Evolutionary conservation across 2,113 vertebrate species (phyloP).

Genomic region (Hippocampus comes): DNA sequence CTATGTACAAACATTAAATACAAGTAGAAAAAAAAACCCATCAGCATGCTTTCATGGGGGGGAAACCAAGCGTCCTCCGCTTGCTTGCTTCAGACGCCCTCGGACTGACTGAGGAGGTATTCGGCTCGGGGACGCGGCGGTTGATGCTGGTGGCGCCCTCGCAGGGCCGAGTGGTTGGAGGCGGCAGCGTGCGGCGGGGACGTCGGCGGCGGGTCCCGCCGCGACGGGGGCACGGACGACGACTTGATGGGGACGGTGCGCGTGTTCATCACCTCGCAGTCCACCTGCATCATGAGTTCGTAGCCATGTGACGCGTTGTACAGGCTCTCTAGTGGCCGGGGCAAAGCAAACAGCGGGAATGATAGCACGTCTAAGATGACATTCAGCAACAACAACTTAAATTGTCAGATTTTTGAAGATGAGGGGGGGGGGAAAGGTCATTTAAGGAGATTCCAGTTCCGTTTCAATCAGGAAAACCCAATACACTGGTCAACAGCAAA

Average conservation of each 20-base stretch:
- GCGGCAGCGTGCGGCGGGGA: slow-evolving; percentile 35
- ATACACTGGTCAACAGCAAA: too few species aligned
- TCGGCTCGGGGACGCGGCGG: slow-evolving; percentile 33
- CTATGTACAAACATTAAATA: slow-evolving; percentile 9
- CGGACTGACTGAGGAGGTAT: slow-evolving; percentile 67
- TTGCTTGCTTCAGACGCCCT: slow-evolving; percentile 50
- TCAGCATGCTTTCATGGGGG: neutral
- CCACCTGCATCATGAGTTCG: slow-evolving; percentile 95
- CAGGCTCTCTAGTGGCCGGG: slow-evolving; percentile 73
- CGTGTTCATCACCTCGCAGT: slow-evolving; percentile 93
- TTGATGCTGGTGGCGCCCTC: slow-evolving; percentile 58
- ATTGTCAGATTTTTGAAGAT: too few species aligned
- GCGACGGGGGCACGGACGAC: slow-evolving; percentile 84
- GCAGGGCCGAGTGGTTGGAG: slow-evolving; percentile 72
- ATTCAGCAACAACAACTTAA: too few species aligned
- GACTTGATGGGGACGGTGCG: slow-evolving; percentile 89
- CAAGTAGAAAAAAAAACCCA: neutral
- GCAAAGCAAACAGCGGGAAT: too few species aligned
- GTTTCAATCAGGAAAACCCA: too few species aligned
- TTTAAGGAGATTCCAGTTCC: too few species aligned
- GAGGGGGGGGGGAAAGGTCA: too few species aligned
- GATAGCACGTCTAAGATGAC: too few species aligned
- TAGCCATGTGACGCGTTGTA: slow-evolving; percentile 78
- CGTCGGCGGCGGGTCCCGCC: slow-evolving; percentile 65
- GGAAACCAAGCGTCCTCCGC: neutral